Conservation (phyloP, 2,888 invertebrate genomes). For the Plagodis dolabraria region DNA sequence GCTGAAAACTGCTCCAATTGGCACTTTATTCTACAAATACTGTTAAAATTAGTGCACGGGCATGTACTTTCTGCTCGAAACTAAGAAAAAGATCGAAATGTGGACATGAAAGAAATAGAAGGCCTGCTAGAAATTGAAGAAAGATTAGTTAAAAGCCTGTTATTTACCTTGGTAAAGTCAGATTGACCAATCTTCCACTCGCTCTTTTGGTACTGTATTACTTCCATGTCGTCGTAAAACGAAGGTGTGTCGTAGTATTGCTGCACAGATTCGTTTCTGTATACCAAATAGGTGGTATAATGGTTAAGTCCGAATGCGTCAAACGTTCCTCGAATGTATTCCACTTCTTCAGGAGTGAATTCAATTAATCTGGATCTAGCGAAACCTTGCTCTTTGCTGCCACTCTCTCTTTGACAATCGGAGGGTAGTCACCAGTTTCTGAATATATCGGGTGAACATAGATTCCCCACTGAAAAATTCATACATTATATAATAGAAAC, state of each 20-base stretch:
- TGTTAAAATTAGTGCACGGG: no score
- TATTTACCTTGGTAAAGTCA: constrained; percentile 33
- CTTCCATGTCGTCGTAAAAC: constrained; percentile 44
- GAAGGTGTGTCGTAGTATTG: constrained; percentile 43
- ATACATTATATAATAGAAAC: background rate
- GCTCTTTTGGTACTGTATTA: constrained; percentile 32
- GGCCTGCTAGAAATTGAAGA: no score
- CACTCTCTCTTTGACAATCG: constrained; percentile 82
- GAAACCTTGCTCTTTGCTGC: constrained; percentile 69
- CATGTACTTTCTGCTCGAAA: no score
- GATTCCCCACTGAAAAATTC: constrained; percentile 73
- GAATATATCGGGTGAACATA: constrained; percentile 86
- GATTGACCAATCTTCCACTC: constrained; percentile 44
- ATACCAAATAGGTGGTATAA: constrained; percentile 78
- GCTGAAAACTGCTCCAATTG: no score
- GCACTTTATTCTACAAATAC: no score
- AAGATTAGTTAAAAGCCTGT: background rate
- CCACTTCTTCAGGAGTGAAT: constrained; percentile 67
- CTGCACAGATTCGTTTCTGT: constrained; percentile 48
- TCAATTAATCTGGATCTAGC: constrained; percentile 65
- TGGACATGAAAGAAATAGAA: no score
- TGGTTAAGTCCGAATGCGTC: constrained; percentile 84
- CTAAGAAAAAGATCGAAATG: no score
- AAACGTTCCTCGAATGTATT: constrained; percentile 53
- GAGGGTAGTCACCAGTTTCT: constrained; percentile 85